Evolutionary conservation across 2,888 invertebrate genomes (phyloP), one percentile per base, ranked within the genome.

Genomic region (Acrobasis suavella): DNA sequence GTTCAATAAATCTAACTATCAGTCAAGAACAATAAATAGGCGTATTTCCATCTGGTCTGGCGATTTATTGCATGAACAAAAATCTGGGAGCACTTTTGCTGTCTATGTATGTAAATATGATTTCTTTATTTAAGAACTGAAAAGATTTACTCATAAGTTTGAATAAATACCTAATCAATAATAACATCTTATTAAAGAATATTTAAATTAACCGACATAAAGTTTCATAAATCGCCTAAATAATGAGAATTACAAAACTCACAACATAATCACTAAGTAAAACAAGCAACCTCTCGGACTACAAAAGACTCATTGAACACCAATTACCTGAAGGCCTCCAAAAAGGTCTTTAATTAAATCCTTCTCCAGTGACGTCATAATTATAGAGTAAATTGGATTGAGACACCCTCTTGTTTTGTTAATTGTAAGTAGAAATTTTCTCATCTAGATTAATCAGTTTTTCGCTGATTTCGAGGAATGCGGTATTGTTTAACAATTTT

Each of bases 351-450:
- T 92, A 91, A 92, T 92, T 92, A 91, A 91, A 91, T 90, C 90
- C 91, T 87, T 90, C 91, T 92, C 91, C 87, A 82, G 89, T 92
- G 90, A 91, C 91, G 88, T 90, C 87, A 91, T 91, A 91, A 92
- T 92, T 90, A 91, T 86, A 83, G 86, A 83, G 83, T 81, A 88
- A 91, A 90, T 90, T 90, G 87, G 83, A 87, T 86, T 81, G 82
- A 86, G 83, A 87, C 85, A 83, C 82, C 81, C 83, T 80, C 84
- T 82, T 86, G 86, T 89, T 90, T 89, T 84, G 88, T 87, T 88
- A 85, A 89, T 87, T 87, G 86, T 87, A 80, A 86, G 85, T 82
- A 80, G 84, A 83, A 83, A 87, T 80, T 83, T 80, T 81, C 79
- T 78, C 75, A 76, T 82, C 79, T 78, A 80, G 84, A 84, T 86